A percentile compares a stretch with the other conserved stretches of the same genome.
Evolutionary conservation across 2,113 vertebrate genomes (phyloP).

Genomic region (Zapus hudsonius): DNA sequence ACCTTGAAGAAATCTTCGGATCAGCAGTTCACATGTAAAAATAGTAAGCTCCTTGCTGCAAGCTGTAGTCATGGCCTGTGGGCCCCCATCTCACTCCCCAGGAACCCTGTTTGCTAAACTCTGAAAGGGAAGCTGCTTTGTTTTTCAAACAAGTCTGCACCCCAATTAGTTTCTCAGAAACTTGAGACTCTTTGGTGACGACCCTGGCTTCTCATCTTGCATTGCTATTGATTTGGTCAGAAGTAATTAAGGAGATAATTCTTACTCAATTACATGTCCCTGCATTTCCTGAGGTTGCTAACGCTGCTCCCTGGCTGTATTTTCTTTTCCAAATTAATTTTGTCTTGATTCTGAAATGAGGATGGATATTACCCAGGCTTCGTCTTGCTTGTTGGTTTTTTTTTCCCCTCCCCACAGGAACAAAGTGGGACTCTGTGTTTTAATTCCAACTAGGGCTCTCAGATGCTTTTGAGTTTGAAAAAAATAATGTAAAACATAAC

Average conservation of each 20-base stretch:
- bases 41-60: background rate
- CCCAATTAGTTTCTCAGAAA: constrained; percentile 53
- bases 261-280: constrained; percentile 85
- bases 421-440: constrained; percentile 63
- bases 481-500: background rate
- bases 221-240: constrained; percentile 85
- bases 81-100: rapidly evolving
- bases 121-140: background rate
- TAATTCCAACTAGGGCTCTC: background rate
- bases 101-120: background rate
- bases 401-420: constrained; percentile 22
- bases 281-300: constrained; percentile 84
- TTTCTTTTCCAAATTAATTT: constrained; percentile 86
- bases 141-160: constrained; percentile 43
- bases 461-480: background rate
- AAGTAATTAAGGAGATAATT: constrained; percentile 89
- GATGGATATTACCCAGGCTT: constrained; percentile 60
- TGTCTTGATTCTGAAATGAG: constrained; percentile 80
- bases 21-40: background rate
- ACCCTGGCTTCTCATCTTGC: constrained; percentile 68
- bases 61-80: background rate
- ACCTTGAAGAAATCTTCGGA: background rate
- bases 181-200: constrained; percentile 65
- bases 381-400: constrained; percentile 65
- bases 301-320: constrained; percentile 79